phyloP scores from a whole-genome alignment of 2,888 invertebrate genomes.

The Cephus pygmeus region DNA sequence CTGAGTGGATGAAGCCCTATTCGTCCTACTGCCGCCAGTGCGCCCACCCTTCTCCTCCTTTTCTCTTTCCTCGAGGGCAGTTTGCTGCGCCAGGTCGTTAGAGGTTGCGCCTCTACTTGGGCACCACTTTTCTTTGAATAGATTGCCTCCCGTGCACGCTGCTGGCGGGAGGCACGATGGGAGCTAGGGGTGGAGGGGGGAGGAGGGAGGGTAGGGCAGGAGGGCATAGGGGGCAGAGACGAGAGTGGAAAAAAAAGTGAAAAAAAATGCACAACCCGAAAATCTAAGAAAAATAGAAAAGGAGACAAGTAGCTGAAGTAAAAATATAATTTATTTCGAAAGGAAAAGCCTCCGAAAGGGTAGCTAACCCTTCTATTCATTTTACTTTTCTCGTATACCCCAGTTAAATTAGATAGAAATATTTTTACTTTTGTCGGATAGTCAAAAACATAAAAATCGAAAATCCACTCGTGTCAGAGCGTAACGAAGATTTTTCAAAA shows the following conservation, averaged over 20 bases:
- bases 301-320: neutral
- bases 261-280: neutral
- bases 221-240: no score
- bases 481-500: no score
- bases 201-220: no score
- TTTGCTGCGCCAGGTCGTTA: conserved; percentile 4
- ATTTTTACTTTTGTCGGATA: no score
- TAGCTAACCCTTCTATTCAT: neutral
- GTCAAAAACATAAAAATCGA: no score
- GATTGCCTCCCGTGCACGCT: neutral
- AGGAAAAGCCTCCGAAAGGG: neutral
- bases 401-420: no score
- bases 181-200: no score
- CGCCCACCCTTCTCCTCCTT: neutral
- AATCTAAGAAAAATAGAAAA: neutral
- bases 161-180: neutral
- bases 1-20: conserved; percentile 4
- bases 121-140: neutral
- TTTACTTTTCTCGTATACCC: neutral
- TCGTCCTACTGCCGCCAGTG: neutral
- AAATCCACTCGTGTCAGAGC: rapidly evolving
- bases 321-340: neutral
- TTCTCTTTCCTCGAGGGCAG: neutral
- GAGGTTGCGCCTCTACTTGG: conserved; percentile 4
- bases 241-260: no score